Evolutionary conservation across 2,113 vertebrate genomes (phyloP).

Genomic region (Promerops cafer): DNA sequence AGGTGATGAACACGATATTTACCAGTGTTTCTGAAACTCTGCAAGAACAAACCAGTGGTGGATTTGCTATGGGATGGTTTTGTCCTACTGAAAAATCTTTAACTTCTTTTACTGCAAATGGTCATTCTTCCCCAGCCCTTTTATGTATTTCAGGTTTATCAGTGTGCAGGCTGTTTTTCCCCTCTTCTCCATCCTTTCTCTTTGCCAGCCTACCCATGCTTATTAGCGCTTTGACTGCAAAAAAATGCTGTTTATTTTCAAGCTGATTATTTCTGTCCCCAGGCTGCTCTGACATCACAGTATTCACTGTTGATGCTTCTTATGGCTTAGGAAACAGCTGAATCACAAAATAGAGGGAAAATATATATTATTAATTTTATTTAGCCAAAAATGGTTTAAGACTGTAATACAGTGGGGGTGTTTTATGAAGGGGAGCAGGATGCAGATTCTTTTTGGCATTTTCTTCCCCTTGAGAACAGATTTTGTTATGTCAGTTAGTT

Average conservation of each 20-base stretch:
- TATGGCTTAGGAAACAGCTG: background rate
- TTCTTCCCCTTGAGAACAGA: background rate
- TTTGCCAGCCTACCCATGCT: background rate
- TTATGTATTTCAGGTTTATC: background rate
- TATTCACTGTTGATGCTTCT: background rate
- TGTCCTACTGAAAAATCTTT: background rate
- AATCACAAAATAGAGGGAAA: background rate
- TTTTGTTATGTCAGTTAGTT: background rate
- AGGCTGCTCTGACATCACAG: background rate
- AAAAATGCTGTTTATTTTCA: background rate
- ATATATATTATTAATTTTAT: background rate
- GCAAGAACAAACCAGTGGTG: background rate
- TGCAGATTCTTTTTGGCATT: background rate
- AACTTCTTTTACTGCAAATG: background rate
- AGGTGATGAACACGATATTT: accelerated
- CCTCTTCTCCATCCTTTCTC: background rate
- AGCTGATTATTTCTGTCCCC: background rate
- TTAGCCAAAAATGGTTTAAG: background rate
- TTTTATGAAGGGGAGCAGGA: background rate
- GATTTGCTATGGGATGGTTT: background rate
- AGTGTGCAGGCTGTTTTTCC: background rate
- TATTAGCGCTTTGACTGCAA: background rate
- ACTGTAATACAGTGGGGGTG: background rate
- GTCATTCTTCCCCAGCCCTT: background rate
- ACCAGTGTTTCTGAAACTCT: background rate